Evolutionary conservation across 2,888 invertebrate genomes (phyloP), one percentile per base, ranked within the genome.

Genomic region (Tetranychus truncatus): DNA sequence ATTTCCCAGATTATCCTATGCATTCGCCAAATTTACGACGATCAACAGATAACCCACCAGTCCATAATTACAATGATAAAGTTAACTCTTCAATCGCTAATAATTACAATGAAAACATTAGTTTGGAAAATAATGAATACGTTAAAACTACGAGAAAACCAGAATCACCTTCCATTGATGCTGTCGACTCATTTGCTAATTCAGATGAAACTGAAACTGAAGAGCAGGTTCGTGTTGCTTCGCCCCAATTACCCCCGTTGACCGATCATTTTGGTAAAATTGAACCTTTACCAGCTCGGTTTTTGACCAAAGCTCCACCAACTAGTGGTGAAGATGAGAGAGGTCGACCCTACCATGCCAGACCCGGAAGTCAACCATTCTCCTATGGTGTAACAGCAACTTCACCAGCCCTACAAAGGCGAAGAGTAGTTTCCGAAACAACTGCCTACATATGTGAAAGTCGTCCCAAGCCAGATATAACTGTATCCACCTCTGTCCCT

Each of bases 331-430:
- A 24, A 24, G 34, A 24, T 21, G 69, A 69, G 20, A 69, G 34
- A 69, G 34, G 34, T 21, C 69, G 75, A 45, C 92, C 93, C 80
- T 93, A 93, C 85, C 92, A 93, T 88, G 92, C 92, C 81, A 87
- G 92, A 81, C 88, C 90, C 80, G 90, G 92, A 84, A 90, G 91
- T 80, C 88, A 90, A 80, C 93, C 93, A 78, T 92, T 92, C 84
- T 90, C 91, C 76, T 93, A 93, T 87, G 91, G 91, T 76, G 88
- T 87, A 77, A 75, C 75, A 21, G 72, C 76, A 20, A 75, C 73
- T 73, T 79, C 78, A 77, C 78, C 79, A 2, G 76, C 76, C 6
- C 9, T 77, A 45, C 78, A 78, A 71, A 76, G 78, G 34, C 74
- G 76, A 24, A 74, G 78, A 74, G 65, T 78, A 18, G 75, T 77